Evolutionary conservation across 2,113 vertebrate genomes (phyloP), one percentile per base, ranked within the genome.

Genomic region (Osmerus mordax): DNA sequence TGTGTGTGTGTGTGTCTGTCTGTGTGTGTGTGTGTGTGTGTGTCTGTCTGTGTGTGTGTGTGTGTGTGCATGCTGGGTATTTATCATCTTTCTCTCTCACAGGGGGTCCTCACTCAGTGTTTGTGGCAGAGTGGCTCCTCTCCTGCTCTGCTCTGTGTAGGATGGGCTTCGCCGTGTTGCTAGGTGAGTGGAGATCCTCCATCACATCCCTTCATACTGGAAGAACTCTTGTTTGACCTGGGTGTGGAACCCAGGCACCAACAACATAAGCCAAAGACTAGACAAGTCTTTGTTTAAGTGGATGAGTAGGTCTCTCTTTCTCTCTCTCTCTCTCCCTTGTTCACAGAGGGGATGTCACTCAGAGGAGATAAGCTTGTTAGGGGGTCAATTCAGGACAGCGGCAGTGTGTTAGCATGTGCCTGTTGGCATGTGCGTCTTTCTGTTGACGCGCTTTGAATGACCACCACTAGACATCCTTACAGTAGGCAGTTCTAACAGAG

Each of bases 81-180:
- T 66, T 4, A 36, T 66, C 7, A 52, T 51, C 41, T 23, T 74
- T 77, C 32, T 79, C 29, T 65, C 12, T 64, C 41, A 19, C 51
- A 99, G 97, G 97, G n/a, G 97, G 97, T 1, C 97, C 97, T 55
- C 97, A 99, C 72, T 91, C 94, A 0, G 92, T 94, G 41, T 90
- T 93, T 75, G 92, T 94, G 0, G 91, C 95, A 0, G 92, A 94
- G 14, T 99, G 97, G 97, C 81, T 94, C 84, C 89, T 98, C 52
- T 94, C 92, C 36, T 88, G 91, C 0, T 92, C 94, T 0, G 90
- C 90, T 2, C 87, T 97, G 3, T 97, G 96, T 87, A 91, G 87
- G 67, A 82, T 93, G 91, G 97, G 97, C 69, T 97, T 98, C 53
- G 94, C 92, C 0, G 79, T 96, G 18, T 87, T 97, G 52, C 84